phyloP scores from a whole-genome alignment of 1,140 invertebrate species.

The Drosophila trapezifrons region DNA sequence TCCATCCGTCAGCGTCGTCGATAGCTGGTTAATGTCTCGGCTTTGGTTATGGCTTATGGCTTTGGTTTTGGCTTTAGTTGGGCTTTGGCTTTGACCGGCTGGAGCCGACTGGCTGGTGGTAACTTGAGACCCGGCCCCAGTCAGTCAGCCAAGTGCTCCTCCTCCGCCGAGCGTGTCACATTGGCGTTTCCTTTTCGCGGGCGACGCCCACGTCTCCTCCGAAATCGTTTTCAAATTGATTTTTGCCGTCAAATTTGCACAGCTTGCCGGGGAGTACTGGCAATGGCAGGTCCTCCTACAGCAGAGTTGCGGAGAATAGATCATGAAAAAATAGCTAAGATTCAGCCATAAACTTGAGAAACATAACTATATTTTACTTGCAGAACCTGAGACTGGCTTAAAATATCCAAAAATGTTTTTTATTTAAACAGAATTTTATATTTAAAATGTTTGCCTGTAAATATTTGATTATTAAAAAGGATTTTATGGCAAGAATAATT shows the following conservation, averaged over 20 bases:
- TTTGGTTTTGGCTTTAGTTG: slow-evolving; percentile 28
- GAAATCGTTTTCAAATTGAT: slow-evolving; percentile 82
- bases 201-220: slow-evolving; percentile 71
- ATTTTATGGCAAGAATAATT: too few species aligned
- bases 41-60: slow-evolving; percentile 20
- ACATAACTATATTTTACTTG: too few species aligned
- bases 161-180: slow-evolving; percentile 73
- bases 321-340: neutral
- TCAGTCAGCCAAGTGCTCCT: slow-evolving; percentile 47
- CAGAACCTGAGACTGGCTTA: too few species aligned
- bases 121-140: slow-evolving; percentile 41
- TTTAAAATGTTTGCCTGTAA: too few species aligned
- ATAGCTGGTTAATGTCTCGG: slow-evolving; percentile 74
- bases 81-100: slow-evolving; percentile 2
- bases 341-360: neutral
- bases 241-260: slow-evolving; percentile 81
- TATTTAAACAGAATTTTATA: too few species aligned
- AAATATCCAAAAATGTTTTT: too few species aligned
- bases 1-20: slow-evolving; percentile 79
- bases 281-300: slow-evolving; percentile 31
- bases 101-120: slow-evolving; percentile 28
- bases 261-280: slow-evolving; percentile 46
- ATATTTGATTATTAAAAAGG: too few species aligned
- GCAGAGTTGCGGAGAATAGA: neutral
- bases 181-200: slow-evolving; percentile 78